Base-by-base conservation (phyloP, 92 coral and sea anemone genomes). In the Ricordea florida region DNA sequence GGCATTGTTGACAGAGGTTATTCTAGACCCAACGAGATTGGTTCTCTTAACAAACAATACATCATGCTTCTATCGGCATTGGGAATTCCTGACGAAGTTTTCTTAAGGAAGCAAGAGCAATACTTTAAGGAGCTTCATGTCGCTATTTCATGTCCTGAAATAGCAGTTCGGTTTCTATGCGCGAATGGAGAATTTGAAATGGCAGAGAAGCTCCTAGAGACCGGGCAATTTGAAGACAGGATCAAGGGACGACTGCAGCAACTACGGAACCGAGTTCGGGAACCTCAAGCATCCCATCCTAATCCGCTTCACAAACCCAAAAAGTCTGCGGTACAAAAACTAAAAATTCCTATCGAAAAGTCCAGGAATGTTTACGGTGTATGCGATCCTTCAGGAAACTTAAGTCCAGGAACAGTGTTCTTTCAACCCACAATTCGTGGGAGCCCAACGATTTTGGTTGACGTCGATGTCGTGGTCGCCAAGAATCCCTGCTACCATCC, bases 291-390 rank as follows among this genome's bases (percentile, higher is more conserved):
- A 38, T 23, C 56, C 53, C 72, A 62, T 15, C 6, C 74, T 6
- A 79, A 53, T 41, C 85, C 79, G 44, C 58, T 84, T 22, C 83
- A 89, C 13, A 89, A 85, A 36, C 29, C 79, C 20, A 76, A 43
- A 63, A 89, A 76, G 64, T 85, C 94, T n/a, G 91, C 94, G 38
- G 91, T 85, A 5, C 62, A 50, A 27, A 74, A 61, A 62, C 32
- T 89, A 26, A 89, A 80, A 69, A 89, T 92, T 68, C 86, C 90
- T 31, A 70, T 89, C 25, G 92, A 90, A 49, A 55, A 92, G 48
- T 92, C 98, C 1, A 87, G 98, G 64, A 92, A 89, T 69, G 93
- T 85, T 38, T 92, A 92, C 59, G 98, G 98, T 28, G 82, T 92
- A 27, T 85, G 98, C 30, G 98, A 92, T 85, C 94, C 94, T 30